Percentiles rank a stretch among this genome's conserved stretches.
These are phyloP conservation scores for Mylabris sibirica DNA, from an alignment of 2,888 invertebrate species.

Conservation along the genomic window DNA sequence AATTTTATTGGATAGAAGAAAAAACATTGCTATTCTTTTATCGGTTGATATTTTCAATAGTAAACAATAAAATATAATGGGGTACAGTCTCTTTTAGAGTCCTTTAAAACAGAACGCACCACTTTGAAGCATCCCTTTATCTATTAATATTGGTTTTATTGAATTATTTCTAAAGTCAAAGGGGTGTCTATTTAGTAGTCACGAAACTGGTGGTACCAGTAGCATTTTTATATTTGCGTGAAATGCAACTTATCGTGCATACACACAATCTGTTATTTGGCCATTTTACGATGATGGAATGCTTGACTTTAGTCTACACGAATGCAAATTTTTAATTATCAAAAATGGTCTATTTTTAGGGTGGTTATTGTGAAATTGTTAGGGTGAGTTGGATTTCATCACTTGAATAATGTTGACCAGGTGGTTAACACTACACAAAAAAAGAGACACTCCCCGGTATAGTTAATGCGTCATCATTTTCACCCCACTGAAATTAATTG, in stretches of 20 bases:
- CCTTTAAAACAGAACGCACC: no score
- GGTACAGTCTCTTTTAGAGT: no score
- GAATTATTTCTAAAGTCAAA: not conserved
- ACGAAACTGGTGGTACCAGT: constrained; percentile 31
- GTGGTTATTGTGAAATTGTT: not conserved
- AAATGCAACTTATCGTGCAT: not conserved
- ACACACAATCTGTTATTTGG: not conserved
- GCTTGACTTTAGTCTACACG: not conserved
- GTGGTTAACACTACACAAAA: not conserved
- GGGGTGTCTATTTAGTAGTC: constrained; percentile 23
- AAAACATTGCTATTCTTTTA: not conserved
- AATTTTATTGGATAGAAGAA: not conserved
- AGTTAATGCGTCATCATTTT: constrained; percentile 8
- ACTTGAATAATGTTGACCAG: constrained; percentile 8
- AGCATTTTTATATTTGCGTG: constrained; percentile 8
- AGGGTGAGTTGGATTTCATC: not conserved
- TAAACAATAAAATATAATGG: not conserved
- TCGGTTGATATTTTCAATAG: not conserved
- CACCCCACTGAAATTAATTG: constrained; percentile 6
- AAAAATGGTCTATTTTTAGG: not conserved
- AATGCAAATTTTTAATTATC: constrained; percentile 1
- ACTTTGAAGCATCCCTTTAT: not conserved
- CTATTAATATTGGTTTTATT: not conserved
- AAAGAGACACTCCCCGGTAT: not conserved
- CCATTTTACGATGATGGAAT: not conserved